Base-by-base conservation (phyloP, 2,888 invertebrate species). In the Ormyrus thymus region DNA sequence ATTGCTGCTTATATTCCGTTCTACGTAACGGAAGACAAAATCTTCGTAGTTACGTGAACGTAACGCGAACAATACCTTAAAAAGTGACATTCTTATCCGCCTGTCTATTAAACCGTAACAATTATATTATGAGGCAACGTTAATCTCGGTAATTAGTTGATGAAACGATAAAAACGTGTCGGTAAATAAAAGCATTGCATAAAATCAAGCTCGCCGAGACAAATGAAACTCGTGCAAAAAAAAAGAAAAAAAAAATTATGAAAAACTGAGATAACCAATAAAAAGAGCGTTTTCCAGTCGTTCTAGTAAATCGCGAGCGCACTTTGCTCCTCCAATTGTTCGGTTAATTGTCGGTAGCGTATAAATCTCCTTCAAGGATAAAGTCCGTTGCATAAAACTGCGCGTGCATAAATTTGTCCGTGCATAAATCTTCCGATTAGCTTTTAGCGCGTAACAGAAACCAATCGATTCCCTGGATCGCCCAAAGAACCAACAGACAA, bases 291-390 rank as follows among this genome's bases (percentile, higher is more conserved):
- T 29, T 29, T 3, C 29, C 29, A 29, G 29, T 29, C 29, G 29
- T 29, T 29, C 29, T 4, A 29, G 29, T 29, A 29, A 29, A 29
- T 29, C 29, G 29, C 29, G 29, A 29, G 29, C 29, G 29, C 29
- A 29, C 29, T 29, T 29, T 29, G 29, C 13, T 13, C 45, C 43
- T 70, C 70, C 15, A 62, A 65, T 73, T 73, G 73, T 65, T 15
- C 65, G 10, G 29, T 73, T 65, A 62, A 73, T 73, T 43, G 65
- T 43, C n/a, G n/a, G 13, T 48, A 8, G 64, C 51, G 55, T 64
- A 66, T 61, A 75, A n/a, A 50, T 46, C 29, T 45, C 15, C 61
- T 55, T 62, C 76, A 76, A 76, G 76, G 69, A 62, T 62, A 56
- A 50, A 50, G 13, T 10, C 8, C 9, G 48, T 76, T 76, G 62